Base-by-base conservation (phyloP, 2,888 invertebrate species). In the Celastrina argiolus region DNA sequence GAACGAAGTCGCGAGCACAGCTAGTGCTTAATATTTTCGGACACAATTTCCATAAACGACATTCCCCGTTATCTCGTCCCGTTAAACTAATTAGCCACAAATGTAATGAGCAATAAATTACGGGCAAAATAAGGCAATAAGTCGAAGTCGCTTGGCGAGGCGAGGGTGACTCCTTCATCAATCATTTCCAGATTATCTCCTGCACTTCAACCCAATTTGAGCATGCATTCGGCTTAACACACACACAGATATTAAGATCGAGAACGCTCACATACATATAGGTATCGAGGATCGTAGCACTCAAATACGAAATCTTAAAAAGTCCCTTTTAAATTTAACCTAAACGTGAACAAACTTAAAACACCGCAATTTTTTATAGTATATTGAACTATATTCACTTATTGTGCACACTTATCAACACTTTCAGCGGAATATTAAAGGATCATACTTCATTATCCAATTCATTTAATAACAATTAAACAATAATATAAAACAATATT, bases 151-250 rank as follows among this genome's bases (percentile, higher is more conserved):
- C 59, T 45, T 63, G 75, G 79, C 78, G 79, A 80, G 75, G 79
- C 78, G 79, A 80, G 76, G 77, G 79, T 73, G 76, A 77, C 78
- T 74, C 71, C 73, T 74, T 74, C 75, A 75, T 75, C 75, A 74
- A 75, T 75, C 75, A 74, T 74, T 72, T 70, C 69, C 73, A 93
- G 93, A 93, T 93, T 92, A 93, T 93, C 93, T 93, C 90, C 87
- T 92, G 91, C 92, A 91, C 92, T 91, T 92, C 90, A 90, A 83
- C 84, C 85, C 84, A 87, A 87, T 87, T 88, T 86, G 84, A 87
- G 79, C 84, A 81, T 87, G 86, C 85, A 85, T 77, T 83, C 82
- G 80, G 87, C 87, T 88, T 87, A 88, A 84, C 85, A 71, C 85
- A 86, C 84, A 85, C 86, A 77, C 66, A 72, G 41, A 41, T 41